Base-by-base conservation (phyloP, 2,113 vertebrate species). In the Oryzias woworae region DNA sequence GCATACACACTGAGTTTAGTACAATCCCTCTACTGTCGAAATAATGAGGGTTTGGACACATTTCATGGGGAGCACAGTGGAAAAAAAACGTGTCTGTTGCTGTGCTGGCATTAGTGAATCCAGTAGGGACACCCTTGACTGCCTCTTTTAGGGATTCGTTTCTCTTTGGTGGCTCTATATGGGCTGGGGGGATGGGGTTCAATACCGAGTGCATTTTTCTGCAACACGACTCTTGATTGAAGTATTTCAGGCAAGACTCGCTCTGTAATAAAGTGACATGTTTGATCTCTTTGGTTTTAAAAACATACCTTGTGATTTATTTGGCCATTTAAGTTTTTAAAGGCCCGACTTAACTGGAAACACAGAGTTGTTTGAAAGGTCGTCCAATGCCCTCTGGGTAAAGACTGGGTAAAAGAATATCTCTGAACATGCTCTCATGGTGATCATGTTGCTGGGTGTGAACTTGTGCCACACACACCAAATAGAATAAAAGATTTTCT, bases 11-110 rank as follows among this genome's bases (percentile, higher is more conserved):
- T 58, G 14, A 23, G 17, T 5, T 16, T 36, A 48, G 62, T 53
- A 73, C 79, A 85, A 66, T 73, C 76, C 62, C 46, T 62, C 60
- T 60, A 46, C 71, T 62, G 82, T 81, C 46, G 44, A 44, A 59
- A 7, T 85, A 87, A 83, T 85, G 75, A 83, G 82, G 73, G 26
- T 67, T 78, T 67, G 78, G 78, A 70, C 69, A 62, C 55, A 71
- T 78, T 85, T 83, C 69, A 72, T 63, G 69, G 62, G 54, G 66
- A 70, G 68, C 66, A 61, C 26, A 16, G 60, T 80, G 84, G 81
- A 82, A 80, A 79, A 79, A 36, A 36, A 36, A 8, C 36, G 2
- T 66, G 60, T 82, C 78, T 83, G 79, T 87, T 62, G 17, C 61
- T 52, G 59, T 63, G 69, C 50, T 73, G 78, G 78, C 82, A 82